Conservation (phyloP, 2,113 vertebrate species). For the Otocyon megalotis region DNA sequence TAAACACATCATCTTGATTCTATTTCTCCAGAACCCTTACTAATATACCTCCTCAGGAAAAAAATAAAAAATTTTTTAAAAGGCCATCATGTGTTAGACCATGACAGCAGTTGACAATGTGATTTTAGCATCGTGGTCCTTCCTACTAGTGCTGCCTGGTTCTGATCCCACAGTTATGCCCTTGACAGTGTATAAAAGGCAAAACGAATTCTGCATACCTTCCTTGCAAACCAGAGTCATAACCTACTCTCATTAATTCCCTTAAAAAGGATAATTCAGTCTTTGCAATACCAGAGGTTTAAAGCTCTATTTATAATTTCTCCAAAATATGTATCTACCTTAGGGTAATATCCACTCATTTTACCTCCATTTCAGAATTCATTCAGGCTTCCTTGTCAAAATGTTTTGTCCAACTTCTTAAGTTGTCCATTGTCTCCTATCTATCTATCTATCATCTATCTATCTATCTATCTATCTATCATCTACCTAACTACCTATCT, state of each 20-base stretch:
- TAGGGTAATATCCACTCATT: background rate
- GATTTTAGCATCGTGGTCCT: background rate
- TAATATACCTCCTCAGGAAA: background rate
- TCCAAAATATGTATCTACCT: background rate
- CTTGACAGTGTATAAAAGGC: background rate
- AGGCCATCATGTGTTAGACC: no score
- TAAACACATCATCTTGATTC: background rate
- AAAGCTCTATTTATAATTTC: background rate
- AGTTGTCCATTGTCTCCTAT: background rate
- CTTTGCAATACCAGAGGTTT: background rate
- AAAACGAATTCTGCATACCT: background rate
- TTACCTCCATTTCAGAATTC: background rate
- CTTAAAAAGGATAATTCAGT: background rate
- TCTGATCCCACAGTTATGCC: background rate
- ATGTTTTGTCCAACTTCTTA: background rate
- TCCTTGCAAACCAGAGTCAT: background rate
- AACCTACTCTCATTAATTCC: background rate
- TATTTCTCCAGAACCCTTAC: background rate
- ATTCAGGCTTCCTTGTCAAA: conserved; percentile 30
- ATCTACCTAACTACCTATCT: background rate
- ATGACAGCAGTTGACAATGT: background rate
- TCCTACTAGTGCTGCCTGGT: background rate
- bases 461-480: background rate
- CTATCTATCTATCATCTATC: background rate
- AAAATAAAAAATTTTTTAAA: background rate